These are phyloP conservation scores for Globodera ellingtonae DNA, from an alignment of 1,140 invertebrate genomes.

Conservation along the genomic window DNA sequence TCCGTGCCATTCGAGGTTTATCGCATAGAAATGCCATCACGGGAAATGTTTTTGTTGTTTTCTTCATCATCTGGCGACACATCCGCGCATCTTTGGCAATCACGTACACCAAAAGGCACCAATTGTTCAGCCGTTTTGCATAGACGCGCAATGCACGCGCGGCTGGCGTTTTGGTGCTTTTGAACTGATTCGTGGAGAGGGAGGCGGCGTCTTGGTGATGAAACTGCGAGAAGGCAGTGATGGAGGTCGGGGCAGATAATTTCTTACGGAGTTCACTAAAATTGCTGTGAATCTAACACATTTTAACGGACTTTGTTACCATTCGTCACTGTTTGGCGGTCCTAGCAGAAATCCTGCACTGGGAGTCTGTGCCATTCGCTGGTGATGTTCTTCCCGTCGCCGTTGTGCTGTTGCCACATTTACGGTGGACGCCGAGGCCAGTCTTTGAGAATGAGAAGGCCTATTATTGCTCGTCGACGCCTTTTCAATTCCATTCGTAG, in stretches of 20 bases:
- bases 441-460: too few relatives aligned
- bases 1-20: conserved; percentile 49
- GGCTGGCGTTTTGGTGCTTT: neutral
- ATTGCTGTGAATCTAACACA: too few relatives aligned
- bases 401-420: too few relatives aligned
- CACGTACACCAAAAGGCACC: conserved; percentile 42
- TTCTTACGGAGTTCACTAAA: conserved; percentile 14
- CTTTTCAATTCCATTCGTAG: too few relatives aligned
- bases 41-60: conserved; percentile 40
- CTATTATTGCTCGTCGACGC: too few relatives aligned
- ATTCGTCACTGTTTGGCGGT: neutral
- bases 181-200: neutral
- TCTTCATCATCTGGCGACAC: conserved; percentile 34
- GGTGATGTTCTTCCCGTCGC: too few relatives aligned
- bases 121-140: conserved; percentile 40
- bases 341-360: neutral
- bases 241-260: conserved; percentile 24
- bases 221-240: neutral
- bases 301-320: too few relatives aligned
- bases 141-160: conserved; percentile 37
- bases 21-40: conserved; percentile 50
- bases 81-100: conserved; percentile 42
- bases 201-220: neutral
- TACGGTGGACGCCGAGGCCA: too few relatives aligned
- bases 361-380: too few relatives aligned